Evolutionary conservation across 2,888 invertebrate species (phyloP), one percentile per base, ranked within the genome.

Genomic region (Gibbula magus): DNA sequence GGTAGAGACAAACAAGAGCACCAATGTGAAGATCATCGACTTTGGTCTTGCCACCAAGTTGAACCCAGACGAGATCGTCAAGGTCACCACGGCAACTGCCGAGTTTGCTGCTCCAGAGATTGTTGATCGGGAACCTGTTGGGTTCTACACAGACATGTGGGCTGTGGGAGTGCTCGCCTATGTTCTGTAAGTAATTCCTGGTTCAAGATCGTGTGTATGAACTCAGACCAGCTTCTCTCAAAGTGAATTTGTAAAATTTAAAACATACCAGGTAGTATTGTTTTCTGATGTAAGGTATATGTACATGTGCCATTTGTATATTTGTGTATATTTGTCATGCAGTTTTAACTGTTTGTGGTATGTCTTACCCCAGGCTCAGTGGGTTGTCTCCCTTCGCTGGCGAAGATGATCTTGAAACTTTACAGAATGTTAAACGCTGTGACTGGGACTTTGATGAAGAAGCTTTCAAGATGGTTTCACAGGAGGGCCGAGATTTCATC

Each of bases 71-170:
- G 98, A 99, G 92, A 96, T 98, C 32, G 99, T 99, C 3, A 99
- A 99, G 94, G 99, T 99, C 84, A 98, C 98, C 2, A 99, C 99
- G 0, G 99, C 99, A 81, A 99, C 99, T 0, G 99, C 99, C 0
- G 99, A 99, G 94, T 99, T 99, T 93, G 99, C 99, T 0, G 99
- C 99, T 61, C 99, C 99, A 0, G 99, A 99, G 94, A 98, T 99
- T 83, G 99, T 99, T 0, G 98, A 99, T 91, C 95, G 99, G 20
- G 99, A 99, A 93, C 98, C 99, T 0, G 99, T 99, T 83, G 99
- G 99, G 79, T 99, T 99, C 94, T 99, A 99, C 94, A 99, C 99
- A 0, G 99, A 99, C 93, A 99, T 99, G 99, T 99, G 99, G 99
- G 99, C 99, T 52, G 96, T 98, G 51, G 99, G 99, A 90, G 99